Percentiles rank a stretch among this genome's conserved stretches.
phyloP scores from a whole-genome alignment of 2,113 vertebrate genomes.

The Sapajus apella region DNA sequence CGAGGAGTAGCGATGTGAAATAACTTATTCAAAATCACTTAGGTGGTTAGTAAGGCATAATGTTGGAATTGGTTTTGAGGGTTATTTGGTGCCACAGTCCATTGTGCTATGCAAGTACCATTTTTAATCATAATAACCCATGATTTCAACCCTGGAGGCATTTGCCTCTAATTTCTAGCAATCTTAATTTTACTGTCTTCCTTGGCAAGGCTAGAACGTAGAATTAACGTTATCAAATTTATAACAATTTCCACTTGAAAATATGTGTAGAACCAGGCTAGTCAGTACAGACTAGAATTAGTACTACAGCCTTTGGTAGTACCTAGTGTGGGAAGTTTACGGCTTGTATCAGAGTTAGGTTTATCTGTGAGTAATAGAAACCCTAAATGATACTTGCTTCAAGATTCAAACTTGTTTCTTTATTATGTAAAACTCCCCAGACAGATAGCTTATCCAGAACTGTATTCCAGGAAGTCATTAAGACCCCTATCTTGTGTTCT shows the following conservation, averaged over 20 bases:
- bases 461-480: background rate
- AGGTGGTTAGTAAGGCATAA: background rate
- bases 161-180: background rate
- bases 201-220: background rate
- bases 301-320: background rate
- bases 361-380: background rate
- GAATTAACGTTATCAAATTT: background rate
- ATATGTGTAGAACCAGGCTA: background rate
- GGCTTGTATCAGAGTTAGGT: background rate
- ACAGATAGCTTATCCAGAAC: background rate
- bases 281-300: background rate
- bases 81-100: background rate
- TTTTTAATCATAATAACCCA: background rate
- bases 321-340: background rate
- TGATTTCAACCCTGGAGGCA: background rate
- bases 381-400: background rate
- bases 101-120: background rate
- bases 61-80: background rate
- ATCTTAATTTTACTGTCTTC: constrained; percentile 2
- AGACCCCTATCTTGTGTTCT: background rate
- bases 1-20: background rate
- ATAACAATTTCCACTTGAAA: background rate
- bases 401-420: background rate
- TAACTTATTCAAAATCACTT: background rate
- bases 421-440: background rate